Evolutionary conservation across 2,797 vertebrate genomes (phyloP).

Genomic region (Pseudomugil tenellus): DNA sequence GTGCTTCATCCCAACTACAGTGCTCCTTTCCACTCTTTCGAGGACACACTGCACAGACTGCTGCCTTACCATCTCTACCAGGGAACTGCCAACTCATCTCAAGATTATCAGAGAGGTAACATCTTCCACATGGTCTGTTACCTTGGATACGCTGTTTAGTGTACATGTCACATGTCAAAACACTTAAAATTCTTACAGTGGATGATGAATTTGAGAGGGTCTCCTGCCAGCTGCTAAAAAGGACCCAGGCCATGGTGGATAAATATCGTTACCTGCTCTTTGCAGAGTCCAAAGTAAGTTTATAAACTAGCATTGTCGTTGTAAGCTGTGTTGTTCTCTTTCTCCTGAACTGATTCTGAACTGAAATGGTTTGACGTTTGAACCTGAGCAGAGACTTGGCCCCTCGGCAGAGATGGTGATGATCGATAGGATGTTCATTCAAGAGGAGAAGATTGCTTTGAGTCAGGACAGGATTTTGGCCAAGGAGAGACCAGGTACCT

Average conservation of each 20-base stretch:
- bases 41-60: conserved; percentile 88
- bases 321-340: not conserved
- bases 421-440: conserved; percentile 97
- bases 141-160: not conserved
- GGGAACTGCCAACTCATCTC: conserved; percentile 87
- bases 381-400: conserved; percentile 87
- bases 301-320: conserved; percentile 28
- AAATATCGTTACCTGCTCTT: conserved; percentile 94
- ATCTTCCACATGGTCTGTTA: not conserved
- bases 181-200: conserved; percentile 74
- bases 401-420: conserved; percentile 98
- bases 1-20: conserved; percentile 93
- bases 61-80: conserved; percentile 97
- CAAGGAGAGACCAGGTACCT: conserved; percentile 91
- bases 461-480: conserved; percentile 89
- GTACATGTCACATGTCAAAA: not conserved
- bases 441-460: conserved; percentile 92
- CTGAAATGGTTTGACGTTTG: conserved; percentile 43
- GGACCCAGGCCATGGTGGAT: conserved; percentile 95
- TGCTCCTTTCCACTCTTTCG: conserved; percentile 88
- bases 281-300: conserved; percentile 91
- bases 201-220: conserved; percentile 94
- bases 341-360: conserved; percentile 54
- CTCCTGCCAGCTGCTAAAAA: conserved; percentile 90
- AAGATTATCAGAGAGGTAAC: conserved; percentile 88